A percentile compares a stretch with the other conserved stretches of the same genome.
Conservation (phyloP, 2,113 vertebrate species). For the Limanda limanda region DNA sequence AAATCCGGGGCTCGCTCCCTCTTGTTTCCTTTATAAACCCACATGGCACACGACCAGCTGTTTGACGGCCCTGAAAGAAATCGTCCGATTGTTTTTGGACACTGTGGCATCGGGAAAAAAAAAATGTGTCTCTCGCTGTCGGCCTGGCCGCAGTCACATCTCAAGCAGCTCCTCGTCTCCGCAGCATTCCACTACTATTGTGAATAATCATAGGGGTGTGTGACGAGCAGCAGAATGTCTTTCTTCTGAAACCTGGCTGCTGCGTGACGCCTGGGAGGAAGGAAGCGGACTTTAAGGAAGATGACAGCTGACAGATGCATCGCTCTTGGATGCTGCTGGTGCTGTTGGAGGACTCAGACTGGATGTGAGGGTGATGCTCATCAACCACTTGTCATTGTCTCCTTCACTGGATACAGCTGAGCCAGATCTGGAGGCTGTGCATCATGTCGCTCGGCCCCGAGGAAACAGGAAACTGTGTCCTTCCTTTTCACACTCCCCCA, state of each 20-base stretch:
- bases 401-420: slow-evolving; percentile 48
- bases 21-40: slow-evolving; percentile 20
- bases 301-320: slow-evolving; percentile 74
- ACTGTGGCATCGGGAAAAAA: slow-evolving; percentile 19
- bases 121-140: slow-evolving; percentile 54
- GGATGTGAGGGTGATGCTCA: slow-evolving; percentile 49
- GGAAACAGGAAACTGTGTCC: slow-evolving; percentile 48
- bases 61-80: slow-evolving; percentile 36
- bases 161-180: slow-evolving; percentile 52
- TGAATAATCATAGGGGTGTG: slow-evolving; percentile 62
- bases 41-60: slow-evolving; percentile 45
- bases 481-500: slow-evolving; percentile 36
- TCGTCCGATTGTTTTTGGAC: slow-evolving; percentile 45
- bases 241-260: slow-evolving; percentile 69
- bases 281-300: slow-evolving; percentile 62
- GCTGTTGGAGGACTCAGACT: slow-evolving; percentile 51
- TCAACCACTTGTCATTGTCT: slow-evolving; percentile 57
- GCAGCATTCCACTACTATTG: slow-evolving; percentile 48
- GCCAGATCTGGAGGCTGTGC: slow-evolving; percentile 33
- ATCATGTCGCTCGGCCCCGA: slow-evolving; percentile 25
- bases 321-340: slow-evolving; percentile 57
- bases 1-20: slow-evolving; percentile 3
- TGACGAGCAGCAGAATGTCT: slow-evolving; percentile 67
- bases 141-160: slow-evolving; percentile 45
- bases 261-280: slow-evolving; percentile 54